phyloP scores from a whole-genome alignment of 2,797 vertebrate species.

The Scarus forsteni region DNA sequence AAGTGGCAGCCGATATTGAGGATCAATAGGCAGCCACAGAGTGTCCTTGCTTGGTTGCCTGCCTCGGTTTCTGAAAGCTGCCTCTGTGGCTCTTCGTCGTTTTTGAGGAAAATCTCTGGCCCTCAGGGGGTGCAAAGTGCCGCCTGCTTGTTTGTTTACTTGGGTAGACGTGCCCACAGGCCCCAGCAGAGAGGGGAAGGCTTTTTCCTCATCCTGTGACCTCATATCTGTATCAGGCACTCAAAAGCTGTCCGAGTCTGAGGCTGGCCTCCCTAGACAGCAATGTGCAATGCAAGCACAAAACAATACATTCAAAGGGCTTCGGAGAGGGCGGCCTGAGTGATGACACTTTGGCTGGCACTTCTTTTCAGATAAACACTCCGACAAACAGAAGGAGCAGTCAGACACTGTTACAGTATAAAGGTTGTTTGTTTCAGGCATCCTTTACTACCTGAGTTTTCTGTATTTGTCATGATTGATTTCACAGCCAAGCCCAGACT shows the following conservation, averaged over 20 bases:
- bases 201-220: conserved; percentile 54
- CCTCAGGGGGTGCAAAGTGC: conserved; percentile 48
- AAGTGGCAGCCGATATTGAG: conserved; percentile 35
- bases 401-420: conserved; percentile 31
- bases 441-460: background rate
- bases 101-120: conserved; percentile 40
- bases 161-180: conserved; percentile 44
- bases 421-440: conserved; percentile 12
- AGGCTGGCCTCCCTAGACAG: conserved; percentile 16
- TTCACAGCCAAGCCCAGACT: background rate
- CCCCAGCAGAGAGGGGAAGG: conserved; percentile 32
- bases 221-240: conserved; percentile 74
- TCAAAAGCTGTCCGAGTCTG: conserved; percentile 26
- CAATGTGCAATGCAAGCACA: conserved; percentile 59
- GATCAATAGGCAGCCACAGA: conserved; percentile 32
- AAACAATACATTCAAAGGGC: conserved; percentile 56
- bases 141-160: conserved; percentile 67
- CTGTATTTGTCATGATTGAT: background rate
- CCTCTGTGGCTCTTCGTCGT: conserved; percentile 32
- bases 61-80: conserved; percentile 48
- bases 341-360: conserved; percentile 45
- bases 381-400: conserved; percentile 37
- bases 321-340: conserved; percentile 48
- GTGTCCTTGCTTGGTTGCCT: conserved; percentile 11
- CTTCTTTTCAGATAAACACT: conserved; percentile 37